Conservation (phyloP, 1,140 invertebrate genomes). For the Nilaparvata lugens region DNA sequence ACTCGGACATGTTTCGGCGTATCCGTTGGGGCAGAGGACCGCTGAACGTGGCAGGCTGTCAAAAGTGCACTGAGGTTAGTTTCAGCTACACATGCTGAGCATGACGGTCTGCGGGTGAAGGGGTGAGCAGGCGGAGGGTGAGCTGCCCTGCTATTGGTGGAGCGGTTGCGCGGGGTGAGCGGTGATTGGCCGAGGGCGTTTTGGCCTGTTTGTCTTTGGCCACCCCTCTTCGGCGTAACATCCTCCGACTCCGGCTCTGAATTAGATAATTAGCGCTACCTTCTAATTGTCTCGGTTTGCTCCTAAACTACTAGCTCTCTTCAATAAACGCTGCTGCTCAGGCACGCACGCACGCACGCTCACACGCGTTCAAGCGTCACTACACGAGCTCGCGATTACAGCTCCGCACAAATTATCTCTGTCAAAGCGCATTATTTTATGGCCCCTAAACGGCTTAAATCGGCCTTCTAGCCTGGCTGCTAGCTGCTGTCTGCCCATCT, state of each 20-base stretch:
- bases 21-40: too few relatives aligned
- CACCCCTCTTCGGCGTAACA: neutral
- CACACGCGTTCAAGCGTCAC: too few relatives aligned
- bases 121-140: neutral
- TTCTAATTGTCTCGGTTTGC: neutral
- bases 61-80: neutral
- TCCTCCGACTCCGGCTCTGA: slow-evolving; percentile 5
- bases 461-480: too few relatives aligned
- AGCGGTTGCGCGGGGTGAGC: neutral
- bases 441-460: neutral
- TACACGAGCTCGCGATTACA: neutral
- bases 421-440: slow-evolving; percentile 3
- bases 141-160: slow-evolving; percentile 5
- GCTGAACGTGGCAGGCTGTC: too few relatives aligned
- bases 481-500: neutral
- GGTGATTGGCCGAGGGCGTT: slow-evolving; percentile 12
- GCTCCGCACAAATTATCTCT: slow-evolving; percentile 1
- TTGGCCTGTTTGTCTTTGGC: slow-evolving; percentile 14
- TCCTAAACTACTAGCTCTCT: neutral
- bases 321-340: neutral
- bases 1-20: too few relatives aligned
- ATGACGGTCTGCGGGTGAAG: slow-evolving; percentile 6
- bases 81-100: slow-evolving; percentile 1
- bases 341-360: neutral
- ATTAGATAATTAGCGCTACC: slow-evolving; percentile 3